Evolutionary conservation across 2,797 vertebrate species (phyloP).

Genomic region (Acanthornis magna): DNA sequence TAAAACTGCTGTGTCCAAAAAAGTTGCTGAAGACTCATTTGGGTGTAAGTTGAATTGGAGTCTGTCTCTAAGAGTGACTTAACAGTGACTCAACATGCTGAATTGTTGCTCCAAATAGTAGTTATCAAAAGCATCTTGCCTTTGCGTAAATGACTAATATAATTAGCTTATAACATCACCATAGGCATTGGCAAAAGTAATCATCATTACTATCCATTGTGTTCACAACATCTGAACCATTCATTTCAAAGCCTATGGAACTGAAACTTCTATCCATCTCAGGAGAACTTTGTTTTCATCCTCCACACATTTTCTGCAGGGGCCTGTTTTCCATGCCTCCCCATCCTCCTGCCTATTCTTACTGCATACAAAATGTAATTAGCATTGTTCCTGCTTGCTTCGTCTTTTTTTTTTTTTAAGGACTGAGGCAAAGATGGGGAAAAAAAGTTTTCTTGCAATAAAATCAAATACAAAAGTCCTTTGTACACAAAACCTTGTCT

Average conservation of each 20-base stretch:
- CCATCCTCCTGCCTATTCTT: conserved; percentile 57
- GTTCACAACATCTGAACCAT: conserved; percentile 71
- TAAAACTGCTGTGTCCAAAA: not conserved
- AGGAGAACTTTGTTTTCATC: conserved; percentile 63
- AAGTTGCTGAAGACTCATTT: conserved; percentile 21
- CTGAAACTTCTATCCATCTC: conserved; percentile 61
- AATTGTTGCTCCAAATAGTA: conserved; percentile 70
- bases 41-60: conserved; percentile 23
- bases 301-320: conserved; percentile 35
- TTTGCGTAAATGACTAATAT: conserved; percentile 71
- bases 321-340: conserved; percentile 55
- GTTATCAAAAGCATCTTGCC: conserved; percentile 69
- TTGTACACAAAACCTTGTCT: conserved; percentile 33
- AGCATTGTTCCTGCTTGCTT: conserved; percentile 56
- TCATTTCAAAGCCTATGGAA: conserved; percentile 62
- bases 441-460: conserved; percentile 14
- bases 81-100: conserved; percentile 65
- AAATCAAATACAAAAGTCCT: conserved; percentile 25
- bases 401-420: not conserved
- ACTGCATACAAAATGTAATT: conserved; percentile 60
- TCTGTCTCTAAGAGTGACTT: conserved; percentile 57
- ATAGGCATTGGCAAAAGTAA: conserved; percentile 70
- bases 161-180: conserved; percentile 70
- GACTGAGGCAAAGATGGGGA: not conserved
- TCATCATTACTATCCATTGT: conserved; percentile 74